These are phyloP conservation scores for Melitaea athalia DNA, from an alignment of 2,888 invertebrate genomes.

Conservation along the genomic window DNA sequence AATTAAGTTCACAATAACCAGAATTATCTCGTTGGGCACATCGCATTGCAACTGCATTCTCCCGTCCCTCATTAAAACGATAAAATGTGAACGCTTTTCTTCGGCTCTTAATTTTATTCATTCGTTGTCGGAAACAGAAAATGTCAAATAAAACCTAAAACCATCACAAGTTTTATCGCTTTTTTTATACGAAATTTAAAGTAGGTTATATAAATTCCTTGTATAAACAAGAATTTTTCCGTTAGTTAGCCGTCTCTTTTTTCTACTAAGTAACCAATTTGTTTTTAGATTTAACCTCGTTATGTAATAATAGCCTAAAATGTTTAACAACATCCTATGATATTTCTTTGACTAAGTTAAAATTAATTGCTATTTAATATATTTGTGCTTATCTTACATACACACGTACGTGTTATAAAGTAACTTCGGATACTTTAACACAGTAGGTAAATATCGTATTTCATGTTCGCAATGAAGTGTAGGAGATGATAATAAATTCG, in stretches of 20 bases:
- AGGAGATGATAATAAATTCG: too few relatives aligned
- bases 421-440: too few relatives aligned
- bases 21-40: constrained; percentile 6
- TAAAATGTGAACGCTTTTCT: constrained; percentile 12
- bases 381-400: too few relatives aligned
- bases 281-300: too few relatives aligned
- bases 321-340: too few relatives aligned
- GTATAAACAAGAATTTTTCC: background rate
- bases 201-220: background rate
- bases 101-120: constrained; percentile 14
- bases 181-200: background rate
- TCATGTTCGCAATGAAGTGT: too few relatives aligned
- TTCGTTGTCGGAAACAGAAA: constrained; percentile 3
- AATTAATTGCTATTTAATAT: too few relatives aligned
- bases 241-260: background rate
- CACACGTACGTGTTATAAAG: too few relatives aligned
- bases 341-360: too few relatives aligned
- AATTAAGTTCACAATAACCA: constrained; percentile 3
- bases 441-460: too few relatives aligned
- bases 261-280: too few relatives aligned
- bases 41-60: background rate
- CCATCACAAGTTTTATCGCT: constrained; percentile 9
- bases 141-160: constrained; percentile 6
- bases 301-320: too few relatives aligned
- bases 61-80: constrained; percentile 18